A percentile compares a stretch with the other conserved stretches of the same genome.
Evolutionary conservation across 1,140 invertebrate species (phyloP).

Genomic region (Stenopsyche tienmushanensis): DNA sequence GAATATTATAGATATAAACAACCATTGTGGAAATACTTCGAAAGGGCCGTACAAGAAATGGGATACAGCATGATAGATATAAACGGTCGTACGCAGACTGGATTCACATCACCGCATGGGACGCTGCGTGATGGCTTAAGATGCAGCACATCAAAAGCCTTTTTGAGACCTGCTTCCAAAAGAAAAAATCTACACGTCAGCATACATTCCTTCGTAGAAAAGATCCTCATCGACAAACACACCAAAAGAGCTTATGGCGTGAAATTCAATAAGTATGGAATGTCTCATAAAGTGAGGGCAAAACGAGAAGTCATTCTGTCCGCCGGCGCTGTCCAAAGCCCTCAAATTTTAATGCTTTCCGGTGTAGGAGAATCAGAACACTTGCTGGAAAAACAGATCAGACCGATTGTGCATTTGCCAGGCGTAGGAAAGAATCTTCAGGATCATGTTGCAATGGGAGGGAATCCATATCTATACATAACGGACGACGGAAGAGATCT

Average conservation of each 20-base stretch:
- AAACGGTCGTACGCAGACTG: slow-evolving; percentile 73
- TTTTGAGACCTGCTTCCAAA: slow-evolving; percentile 67
- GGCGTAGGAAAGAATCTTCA: slow-evolving; percentile 83
- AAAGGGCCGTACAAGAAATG: slow-evolving; percentile 68
- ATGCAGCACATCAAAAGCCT: slow-evolving; percentile 81
- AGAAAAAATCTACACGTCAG: slow-evolving; percentile 74
- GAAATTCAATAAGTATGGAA: slow-evolving; percentile 57
- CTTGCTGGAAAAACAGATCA: slow-evolving; percentile 62
- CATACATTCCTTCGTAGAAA: slow-evolving; percentile 64
- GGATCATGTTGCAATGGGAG: slow-evolving; percentile 70
- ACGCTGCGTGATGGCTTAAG: slow-evolving; percentile 79
- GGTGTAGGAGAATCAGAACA: slow-evolving; percentile 70
- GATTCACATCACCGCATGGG: slow-evolving; percentile 71
- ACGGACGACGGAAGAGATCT: slow-evolving; percentile 54
- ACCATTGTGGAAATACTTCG: slow-evolving; percentile 63
- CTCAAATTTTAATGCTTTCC: slow-evolving; percentile 80
- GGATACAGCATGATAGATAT: slow-evolving; percentile 72
- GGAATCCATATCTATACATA: slow-evolving; percentile 58
- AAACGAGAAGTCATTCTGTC: slow-evolving; percentile 71
- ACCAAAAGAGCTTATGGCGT: slow-evolving; percentile 63
- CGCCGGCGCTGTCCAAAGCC: slow-evolving; percentile 70
- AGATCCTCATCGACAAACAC: slow-evolving; percentile 61
- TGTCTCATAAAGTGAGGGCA: slow-evolving; percentile 53
- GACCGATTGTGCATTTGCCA: slow-evolving; percentile 58
- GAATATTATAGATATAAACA: slow-evolving; percentile 66